Conservation (phyloP, 92 coral and sea anemone genomes). For the Palythoa grandiflora region DNA sequence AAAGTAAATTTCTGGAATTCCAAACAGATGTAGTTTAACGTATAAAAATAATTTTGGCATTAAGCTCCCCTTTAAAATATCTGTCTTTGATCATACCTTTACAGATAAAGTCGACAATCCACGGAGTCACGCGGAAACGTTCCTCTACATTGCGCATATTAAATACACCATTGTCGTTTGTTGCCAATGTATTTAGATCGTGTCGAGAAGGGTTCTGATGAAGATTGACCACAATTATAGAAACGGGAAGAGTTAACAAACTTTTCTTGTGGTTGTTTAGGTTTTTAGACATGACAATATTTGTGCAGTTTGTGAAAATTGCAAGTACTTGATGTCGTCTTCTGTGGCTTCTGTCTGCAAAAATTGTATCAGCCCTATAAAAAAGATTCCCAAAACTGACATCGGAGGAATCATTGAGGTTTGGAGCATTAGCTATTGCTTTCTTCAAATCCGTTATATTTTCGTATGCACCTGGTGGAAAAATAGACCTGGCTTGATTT, state of each 20-base stretch:
- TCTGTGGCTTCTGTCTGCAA: not conserved
- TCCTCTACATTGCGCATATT: not conserved
- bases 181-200: not conserved
- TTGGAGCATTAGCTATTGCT: not conserved
- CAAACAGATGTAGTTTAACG: no score
- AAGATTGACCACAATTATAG: slow-evolving; percentile 24
- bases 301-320: not conserved
- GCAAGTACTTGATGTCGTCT: not conserved
- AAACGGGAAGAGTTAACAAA: not conserved
- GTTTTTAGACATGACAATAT: not conserved
- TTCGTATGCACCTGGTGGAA: not conserved
- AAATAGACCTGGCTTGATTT: not conserved
- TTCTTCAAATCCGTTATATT: not conserved
- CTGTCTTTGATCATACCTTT: not conserved
- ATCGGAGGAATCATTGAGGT: not conserved
- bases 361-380: not conserved
- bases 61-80: no score
- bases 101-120: slow-evolving; percentile 29
- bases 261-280: not conserved
- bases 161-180: not conserved
- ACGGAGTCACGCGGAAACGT: not conserved
- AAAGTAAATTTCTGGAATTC: no score
- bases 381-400: not conserved
- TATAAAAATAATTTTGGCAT: no score
- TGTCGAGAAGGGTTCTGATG: not conserved